Conservation (phyloP, 2,888 invertebrate genomes). For the Noctua janthina region DNA sequence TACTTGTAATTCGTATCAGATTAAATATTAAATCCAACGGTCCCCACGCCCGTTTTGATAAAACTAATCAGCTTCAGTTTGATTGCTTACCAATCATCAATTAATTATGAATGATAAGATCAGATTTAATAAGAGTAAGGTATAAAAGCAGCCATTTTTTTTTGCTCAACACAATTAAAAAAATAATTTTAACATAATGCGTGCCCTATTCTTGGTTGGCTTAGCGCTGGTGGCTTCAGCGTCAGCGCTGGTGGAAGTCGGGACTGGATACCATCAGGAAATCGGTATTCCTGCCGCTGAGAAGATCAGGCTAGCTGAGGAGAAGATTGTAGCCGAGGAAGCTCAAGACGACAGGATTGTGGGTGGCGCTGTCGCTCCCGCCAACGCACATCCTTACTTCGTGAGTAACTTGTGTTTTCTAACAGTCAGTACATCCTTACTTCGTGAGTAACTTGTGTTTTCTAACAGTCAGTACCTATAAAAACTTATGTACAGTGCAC, state of each 20-base stretch:
- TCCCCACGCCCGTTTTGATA: constrained; percentile 14
- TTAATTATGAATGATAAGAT: constrained; percentile 47
- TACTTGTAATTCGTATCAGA: constrained; percentile 3
- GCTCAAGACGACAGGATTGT: constrained; percentile 70
- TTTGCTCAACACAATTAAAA: neutral
- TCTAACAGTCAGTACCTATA: neutral
- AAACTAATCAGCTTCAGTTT: constrained; percentile 26
- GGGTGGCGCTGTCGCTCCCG: constrained; percentile 75
- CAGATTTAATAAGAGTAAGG: constrained; percentile 27
- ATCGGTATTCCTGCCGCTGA: constrained; percentile 81
- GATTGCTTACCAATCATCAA: constrained; percentile 32
- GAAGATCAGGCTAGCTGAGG: constrained; percentile 75
- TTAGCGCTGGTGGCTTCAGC: constrained; percentile 66
- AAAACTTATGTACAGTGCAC: too few species aligned
- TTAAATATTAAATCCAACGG: neutral
- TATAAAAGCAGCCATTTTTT: constrained; percentile 38
- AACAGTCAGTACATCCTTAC: constrained; percentile 69
- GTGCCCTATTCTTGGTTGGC: constrained; percentile 58
- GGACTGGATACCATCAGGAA: constrained; percentile 72
- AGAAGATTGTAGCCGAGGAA: constrained; percentile 35
- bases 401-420: constrained; percentile 61
- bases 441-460: constrained; percentile 66
- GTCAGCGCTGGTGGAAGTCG: constrained; percentile 64
- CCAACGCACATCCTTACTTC: constrained; percentile 75
- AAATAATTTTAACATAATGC: constrained; percentile 65